Evolutionary conservation across 2,797 vertebrate species (phyloP), one percentile per base, ranked within the genome.

Genomic region (Glossophaga mutica): DNA sequence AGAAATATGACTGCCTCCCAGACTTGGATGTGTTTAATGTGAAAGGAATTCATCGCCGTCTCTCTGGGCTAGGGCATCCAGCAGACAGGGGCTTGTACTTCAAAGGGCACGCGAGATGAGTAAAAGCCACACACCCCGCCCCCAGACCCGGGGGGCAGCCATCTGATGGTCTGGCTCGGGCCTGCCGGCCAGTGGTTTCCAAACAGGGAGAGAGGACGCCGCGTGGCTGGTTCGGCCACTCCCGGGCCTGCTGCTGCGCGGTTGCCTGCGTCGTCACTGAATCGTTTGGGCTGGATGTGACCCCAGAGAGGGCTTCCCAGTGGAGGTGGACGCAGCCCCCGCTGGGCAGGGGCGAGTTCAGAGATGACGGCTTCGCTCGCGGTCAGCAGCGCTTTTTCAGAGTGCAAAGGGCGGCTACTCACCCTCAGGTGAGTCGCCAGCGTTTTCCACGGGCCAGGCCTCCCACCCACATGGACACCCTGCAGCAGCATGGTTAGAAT

Each of bases 21-120:
- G 96, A 70, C 96, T 84, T 52, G 34, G 48, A 44, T 96, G 86
- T 95, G 88, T 84, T 96, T 97, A 76, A 88, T 34, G 55, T 59
- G 32, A 92, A 94, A 90, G 71, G 89, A 90, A 95, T 96, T 92
- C 89, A 29, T 78, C 34, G 7, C 50, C 24, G 42, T 74, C 77
- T 73, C 92, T 96, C 95, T 70, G 95, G 97, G 90, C 91, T 67
- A 34, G 82, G 88, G 87, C 94, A 50, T 97, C 96, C 96, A 95
- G 85, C 95, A 95, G 42, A 97, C 96, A 92, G 96, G 95, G 91
- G 78, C 94, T 96, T 89, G 70, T 71, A 84, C 94, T 98, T 97
- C 94, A 1, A 2, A 97, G 96, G 90, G 92, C 90, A 37, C 32
- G 6, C 70, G 67, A 96, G 95, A 78, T 96, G 96, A 97, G 95